These are phyloP conservation scores for Indicator maculatus DNA, from an alignment of 2,113 vertebrate species.

Conservation along the genomic window DNA sequence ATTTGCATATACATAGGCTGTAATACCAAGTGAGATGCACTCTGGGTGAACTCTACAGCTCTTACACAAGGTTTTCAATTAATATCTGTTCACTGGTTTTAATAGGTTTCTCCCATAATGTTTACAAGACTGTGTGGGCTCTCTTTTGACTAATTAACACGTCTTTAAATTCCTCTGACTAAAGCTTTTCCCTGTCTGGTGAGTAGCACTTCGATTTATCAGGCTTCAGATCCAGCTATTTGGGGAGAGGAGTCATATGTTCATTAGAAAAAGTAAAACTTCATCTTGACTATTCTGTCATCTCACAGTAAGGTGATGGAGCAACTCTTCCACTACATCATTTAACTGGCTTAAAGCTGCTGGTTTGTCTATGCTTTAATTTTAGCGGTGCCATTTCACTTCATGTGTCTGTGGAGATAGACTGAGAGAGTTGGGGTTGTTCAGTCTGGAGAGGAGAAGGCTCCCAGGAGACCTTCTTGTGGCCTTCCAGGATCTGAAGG, in stretches of 20 bases:
- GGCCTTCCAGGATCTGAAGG: too few relatives aligned
- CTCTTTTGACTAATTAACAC: conserved; percentile 66
- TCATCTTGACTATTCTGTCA: background rate
- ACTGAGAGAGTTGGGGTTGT: too few relatives aligned
- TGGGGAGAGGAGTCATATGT: background rate
- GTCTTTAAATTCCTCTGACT: conserved; percentile 61
- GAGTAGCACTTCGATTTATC: conserved; percentile 50
- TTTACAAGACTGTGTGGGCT: conserved; percentile 50
- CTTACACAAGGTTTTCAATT: conserved; percentile 27
- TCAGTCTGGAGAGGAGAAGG: too few relatives aligned
- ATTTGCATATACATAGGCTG: conserved; percentile 16
- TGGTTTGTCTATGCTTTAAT: background rate
- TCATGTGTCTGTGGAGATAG: background rate
- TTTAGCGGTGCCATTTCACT: conserved; percentile 9
- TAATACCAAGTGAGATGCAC: conserved; percentile 33
- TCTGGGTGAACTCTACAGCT: conserved; percentile 55
- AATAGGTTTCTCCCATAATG: conserved; percentile 50
- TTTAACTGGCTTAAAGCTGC: background rate
- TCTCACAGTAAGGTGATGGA: background rate
- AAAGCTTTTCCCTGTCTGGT: background rate
- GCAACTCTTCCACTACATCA: background rate
- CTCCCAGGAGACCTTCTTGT: too few relatives aligned
- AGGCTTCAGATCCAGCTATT: conserved; percentile 2
- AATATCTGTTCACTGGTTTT: conserved; percentile 54
- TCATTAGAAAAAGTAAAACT: conserved; percentile 26